phyloP scores from a whole-genome alignment of 2,888 invertebrate genomes.

The Scaptodrosophila latifasciaeformis region DNA sequence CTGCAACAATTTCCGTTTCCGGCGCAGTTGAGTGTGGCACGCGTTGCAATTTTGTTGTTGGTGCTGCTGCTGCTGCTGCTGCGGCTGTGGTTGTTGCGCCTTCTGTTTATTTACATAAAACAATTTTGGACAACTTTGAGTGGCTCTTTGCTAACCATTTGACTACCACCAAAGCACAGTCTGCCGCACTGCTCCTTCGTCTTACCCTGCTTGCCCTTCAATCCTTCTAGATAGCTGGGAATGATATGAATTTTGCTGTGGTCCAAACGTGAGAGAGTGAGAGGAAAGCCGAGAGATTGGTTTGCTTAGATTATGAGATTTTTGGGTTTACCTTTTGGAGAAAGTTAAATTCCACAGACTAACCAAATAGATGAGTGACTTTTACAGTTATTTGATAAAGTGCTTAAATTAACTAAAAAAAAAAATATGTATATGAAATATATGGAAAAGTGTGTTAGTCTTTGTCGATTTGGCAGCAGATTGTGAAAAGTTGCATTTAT shows the following conservation, averaged over 20 bases:
- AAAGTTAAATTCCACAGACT: background rate
- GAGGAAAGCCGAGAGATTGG: too few relatives aligned
- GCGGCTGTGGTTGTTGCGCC: constrained; percentile 8
- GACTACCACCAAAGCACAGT: background rate
- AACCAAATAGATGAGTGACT: background rate
- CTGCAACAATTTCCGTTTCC: constrained; percentile 66
- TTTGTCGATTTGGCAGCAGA: too few relatives aligned
- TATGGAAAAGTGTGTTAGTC: too few relatives aligned
- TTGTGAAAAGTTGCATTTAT: too few relatives aligned
- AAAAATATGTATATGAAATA: background rate
- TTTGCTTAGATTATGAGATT: background rate
- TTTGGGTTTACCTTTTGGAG: too few relatives aligned
- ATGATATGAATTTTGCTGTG: constrained; percentile 55
- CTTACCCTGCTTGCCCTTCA: background rate
- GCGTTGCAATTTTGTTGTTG: constrained; percentile 15
- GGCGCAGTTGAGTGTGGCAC: constrained; percentile 31
- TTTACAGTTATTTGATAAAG: background rate
- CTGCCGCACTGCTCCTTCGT: too few relatives aligned
- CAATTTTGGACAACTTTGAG: constrained; percentile 57
- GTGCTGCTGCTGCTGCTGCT: constrained; percentile 21
- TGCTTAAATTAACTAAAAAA: background rate
- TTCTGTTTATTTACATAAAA: constrained; percentile 60
- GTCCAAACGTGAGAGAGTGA: too few relatives aligned
- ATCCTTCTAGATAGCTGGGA: constrained; percentile 24
- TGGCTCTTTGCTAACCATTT: constrained; percentile 28